Percentiles rank a stretch among this genome's conserved stretches.
Evolutionary conservation across 2,797 vertebrate genomes (phyloP).

Genomic region (Micrastur ruficollis): DNA sequence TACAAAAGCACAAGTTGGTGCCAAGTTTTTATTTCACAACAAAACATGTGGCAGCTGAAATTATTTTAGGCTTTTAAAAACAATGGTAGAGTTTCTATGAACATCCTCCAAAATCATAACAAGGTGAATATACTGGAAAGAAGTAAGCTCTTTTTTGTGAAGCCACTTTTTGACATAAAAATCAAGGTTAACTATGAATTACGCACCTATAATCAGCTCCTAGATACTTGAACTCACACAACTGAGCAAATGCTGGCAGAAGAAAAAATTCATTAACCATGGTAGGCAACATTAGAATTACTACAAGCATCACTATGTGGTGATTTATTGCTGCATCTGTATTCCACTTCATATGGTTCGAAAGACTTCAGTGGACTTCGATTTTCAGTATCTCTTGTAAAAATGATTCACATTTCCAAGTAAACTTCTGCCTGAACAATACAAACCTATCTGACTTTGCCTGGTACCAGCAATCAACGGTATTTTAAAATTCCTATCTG

Average conservation of each 20-base stretch:
- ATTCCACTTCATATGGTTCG: neutral
- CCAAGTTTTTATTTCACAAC: slow-evolving; percentile 77
- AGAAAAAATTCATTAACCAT: neutral
- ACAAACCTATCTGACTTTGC: neutral
- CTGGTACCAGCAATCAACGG: neutral
- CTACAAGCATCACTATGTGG: neutral
- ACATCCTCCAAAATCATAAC: neutral
- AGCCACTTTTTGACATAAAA: neutral
- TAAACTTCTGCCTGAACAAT: neutral
- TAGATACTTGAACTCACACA: neutral
- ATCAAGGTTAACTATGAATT: neutral
- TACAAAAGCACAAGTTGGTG: slow-evolving; percentile 73
- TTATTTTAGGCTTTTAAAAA: neutral
- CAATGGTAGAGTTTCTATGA: neutral
- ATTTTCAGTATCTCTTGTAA: neutral
- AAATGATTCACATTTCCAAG: neutral
- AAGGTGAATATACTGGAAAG: neutral
- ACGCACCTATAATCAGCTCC: neutral
- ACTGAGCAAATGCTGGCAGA: neutral
- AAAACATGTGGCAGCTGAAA: neutral
- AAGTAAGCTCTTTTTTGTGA: neutral
- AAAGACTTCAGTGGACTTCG: neutral
- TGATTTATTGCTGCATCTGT: neutral
- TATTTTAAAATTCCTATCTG: fast-evolving
- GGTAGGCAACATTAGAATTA: neutral